phyloP scores from a whole-genome alignment of 1,140 invertebrate genomes.

The Danaus melanippus region DNA sequence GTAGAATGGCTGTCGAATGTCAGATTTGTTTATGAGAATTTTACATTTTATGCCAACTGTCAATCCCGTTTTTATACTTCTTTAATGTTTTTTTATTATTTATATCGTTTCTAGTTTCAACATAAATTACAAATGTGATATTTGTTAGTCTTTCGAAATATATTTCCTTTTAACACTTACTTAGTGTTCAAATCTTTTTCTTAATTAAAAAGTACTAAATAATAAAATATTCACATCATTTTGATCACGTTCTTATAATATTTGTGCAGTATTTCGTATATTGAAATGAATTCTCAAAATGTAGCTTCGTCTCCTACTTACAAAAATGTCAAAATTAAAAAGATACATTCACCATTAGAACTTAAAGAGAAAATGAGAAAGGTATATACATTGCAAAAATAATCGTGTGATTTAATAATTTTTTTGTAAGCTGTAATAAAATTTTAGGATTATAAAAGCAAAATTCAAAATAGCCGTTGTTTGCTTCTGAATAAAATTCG shows the following conservation, averaged over 20 bases:
- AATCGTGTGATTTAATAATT: conserved; percentile 7
- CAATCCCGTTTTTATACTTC: no score
- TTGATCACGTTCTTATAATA: no score
- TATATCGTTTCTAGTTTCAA: conserved; percentile 11
- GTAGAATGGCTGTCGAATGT: no score
- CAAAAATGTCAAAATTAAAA: conserved; percentile 40
- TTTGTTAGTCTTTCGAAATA: no score
- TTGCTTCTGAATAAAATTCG: conserved; percentile 47
- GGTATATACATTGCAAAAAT: conserved; percentile 23
- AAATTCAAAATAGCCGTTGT: conserved; percentile 47
- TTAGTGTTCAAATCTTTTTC: no score
- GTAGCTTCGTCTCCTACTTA: conserved; percentile 40
- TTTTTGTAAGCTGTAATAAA: neutral
- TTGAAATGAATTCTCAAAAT: conserved; percentile 34
- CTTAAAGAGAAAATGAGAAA: conserved; percentile 61
- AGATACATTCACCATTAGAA: conserved; percentile 48
- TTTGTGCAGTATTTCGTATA: no score
- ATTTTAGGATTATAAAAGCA: conserved; percentile 56
- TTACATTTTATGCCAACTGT: no score
- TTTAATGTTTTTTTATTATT: no score
- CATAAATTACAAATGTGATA: neutral
- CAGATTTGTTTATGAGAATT: no score
- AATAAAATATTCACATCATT: no score
- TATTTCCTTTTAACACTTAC: no score
- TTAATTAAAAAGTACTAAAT: no score